A percentile compares a stretch with the other conserved stretches of the same genome.
These are phyloP conservation scores for Drosophila dunni DNA, from an alignment of 1,140 invertebrate species.

Conservation along the genomic window DNA sequence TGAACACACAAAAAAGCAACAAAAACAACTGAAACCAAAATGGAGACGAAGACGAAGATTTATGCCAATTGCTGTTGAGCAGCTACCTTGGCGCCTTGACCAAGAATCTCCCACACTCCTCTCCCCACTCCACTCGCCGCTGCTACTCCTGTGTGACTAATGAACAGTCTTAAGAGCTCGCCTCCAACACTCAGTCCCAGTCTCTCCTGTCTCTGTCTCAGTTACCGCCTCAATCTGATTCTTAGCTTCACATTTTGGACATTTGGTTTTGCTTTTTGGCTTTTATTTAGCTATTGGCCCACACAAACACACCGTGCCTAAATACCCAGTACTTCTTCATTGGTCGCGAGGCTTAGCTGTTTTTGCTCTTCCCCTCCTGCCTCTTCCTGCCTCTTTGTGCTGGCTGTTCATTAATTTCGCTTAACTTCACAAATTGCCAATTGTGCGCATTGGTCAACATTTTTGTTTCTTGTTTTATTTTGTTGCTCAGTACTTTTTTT, in stretches of 20 bases:
- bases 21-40: constrained; percentile 6
- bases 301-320: constrained; percentile 17
- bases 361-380: constrained; percentile 15
- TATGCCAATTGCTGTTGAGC: constrained; percentile 76
- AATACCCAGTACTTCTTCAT: constrained; percentile 40
- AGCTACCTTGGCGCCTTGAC: constrained; percentile 48
- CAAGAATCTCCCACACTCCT: neutral
- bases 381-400: constrained; percentile 10
- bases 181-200: neutral
- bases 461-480: constrained; percentile 53
- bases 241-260: constrained; percentile 15
- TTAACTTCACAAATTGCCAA: constrained; percentile 83
- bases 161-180: constrained; percentile 59
- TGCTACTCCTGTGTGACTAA: constrained; percentile 62
- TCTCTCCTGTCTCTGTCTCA: constrained; percentile 1
- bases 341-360: constrained; percentile 12
- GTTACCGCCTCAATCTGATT: neutral
- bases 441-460: constrained; percentile 81
- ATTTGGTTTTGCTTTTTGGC: constrained; percentile 35
- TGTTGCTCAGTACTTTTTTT: constrained; percentile 25
- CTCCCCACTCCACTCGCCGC: no score
- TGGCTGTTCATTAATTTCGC: constrained; percentile 77
- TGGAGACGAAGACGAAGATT: constrained; percentile 56
- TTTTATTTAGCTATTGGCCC: constrained; percentile 70
- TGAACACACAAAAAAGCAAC: constrained; percentile 37